These are phyloP conservation scores for Stenchaetothrips biformis DNA, from an alignment of 2,888 invertebrate species.

Conservation along the genomic window DNA sequence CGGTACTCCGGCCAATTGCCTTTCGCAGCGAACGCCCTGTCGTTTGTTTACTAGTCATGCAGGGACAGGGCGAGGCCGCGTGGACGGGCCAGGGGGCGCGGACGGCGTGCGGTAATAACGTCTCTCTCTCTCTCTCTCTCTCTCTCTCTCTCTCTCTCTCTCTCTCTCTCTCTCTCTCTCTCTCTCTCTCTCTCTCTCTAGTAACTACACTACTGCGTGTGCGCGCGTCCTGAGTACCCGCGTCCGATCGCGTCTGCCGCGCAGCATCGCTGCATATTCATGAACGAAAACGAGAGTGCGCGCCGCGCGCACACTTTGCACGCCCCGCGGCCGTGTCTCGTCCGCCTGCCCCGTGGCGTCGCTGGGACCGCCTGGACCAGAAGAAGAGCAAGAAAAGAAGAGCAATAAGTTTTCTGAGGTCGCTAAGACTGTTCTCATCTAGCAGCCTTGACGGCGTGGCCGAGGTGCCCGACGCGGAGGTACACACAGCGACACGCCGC, in stretches of 20 bases:
- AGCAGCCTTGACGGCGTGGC: too few relatives aligned
- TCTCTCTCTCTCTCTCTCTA: not conserved
- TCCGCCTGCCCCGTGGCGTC: too few relatives aligned
- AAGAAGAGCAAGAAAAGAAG: too few relatives aligned
- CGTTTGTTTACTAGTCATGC: not conserved
- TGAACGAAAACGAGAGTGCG: constrained; percentile 14
- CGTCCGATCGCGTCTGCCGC: not conserved
- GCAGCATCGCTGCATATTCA: not conserved
- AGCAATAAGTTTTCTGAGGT: too few relatives aligned
- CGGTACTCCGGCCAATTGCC: too few relatives aligned
- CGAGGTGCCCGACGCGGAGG: too few relatives aligned
- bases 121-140: not conserved
- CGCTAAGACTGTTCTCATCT: too few relatives aligned
- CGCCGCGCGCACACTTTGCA: not conserved
- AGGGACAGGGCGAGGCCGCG: too few relatives aligned
- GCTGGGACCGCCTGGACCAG: too few relatives aligned
- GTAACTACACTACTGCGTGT: not conserved
- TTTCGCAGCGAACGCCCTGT: not conserved
- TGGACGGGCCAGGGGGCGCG: not conserved
- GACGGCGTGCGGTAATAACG: not conserved
- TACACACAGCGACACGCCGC: too few relatives aligned
- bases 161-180: not conserved
- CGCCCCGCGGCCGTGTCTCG: not conserved
- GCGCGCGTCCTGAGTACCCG: not conserved
- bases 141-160: too few relatives aligned